Percentiles rank a stretch among this genome's conserved stretches.
phyloP scores from a whole-genome alignment of 2,113 vertebrate genomes.

The Philantomba maxwellii region DNA sequence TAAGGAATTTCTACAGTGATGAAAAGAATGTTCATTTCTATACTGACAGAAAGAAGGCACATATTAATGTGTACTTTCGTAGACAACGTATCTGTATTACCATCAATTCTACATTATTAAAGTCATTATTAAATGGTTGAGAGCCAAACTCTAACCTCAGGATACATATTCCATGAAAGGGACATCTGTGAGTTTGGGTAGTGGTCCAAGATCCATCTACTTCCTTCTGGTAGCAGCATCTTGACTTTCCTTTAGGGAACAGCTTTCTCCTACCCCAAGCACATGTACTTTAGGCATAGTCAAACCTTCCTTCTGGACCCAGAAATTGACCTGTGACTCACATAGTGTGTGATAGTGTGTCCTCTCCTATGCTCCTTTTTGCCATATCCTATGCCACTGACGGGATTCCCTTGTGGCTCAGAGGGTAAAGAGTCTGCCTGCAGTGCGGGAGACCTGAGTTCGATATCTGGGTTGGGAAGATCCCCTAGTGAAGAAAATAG shows the following conservation, averaged over 20 bases:
- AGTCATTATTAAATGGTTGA: neutral
- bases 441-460: neutral
- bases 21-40: neutral
- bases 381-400: neutral
- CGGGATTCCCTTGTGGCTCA: neutral
- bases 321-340: neutral
- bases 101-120: neutral
- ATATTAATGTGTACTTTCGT: neutral
- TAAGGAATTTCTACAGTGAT: neutral
- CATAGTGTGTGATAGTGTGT: fast-evolving
- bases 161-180: neutral
- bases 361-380: no score
- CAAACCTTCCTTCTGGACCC: neutral
- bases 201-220: neutral
- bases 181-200: neutral
- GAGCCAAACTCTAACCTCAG: neutral
- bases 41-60: neutral
- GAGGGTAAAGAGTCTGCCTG: neutral
- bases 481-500: neutral
- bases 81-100: neutral
- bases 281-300: fast-evolving
- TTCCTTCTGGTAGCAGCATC: neutral
- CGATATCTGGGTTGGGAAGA: neutral
- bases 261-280: neutral
- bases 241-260: neutral